These are phyloP conservation scores for Ailuropoda melanoleuca DNA, from an alignment of 2,113 vertebrate genomes.

Conservation along the genomic window DNA sequence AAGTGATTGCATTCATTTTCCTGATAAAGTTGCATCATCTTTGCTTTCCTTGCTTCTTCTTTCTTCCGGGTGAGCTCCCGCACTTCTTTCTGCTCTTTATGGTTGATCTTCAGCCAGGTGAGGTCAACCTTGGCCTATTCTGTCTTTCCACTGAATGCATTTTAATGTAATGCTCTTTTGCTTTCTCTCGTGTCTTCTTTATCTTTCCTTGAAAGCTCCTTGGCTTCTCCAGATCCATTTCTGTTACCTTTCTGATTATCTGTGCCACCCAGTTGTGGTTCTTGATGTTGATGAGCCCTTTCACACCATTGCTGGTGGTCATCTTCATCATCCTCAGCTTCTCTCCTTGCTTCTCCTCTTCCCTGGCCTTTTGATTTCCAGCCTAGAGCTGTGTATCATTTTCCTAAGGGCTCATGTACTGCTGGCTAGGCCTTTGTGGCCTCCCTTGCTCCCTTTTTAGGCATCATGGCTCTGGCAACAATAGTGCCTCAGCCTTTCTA, in stretches of 20 bases:
- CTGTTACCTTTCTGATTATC: constrained; percentile 93
- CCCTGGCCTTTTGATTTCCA: constrained; percentile 91
- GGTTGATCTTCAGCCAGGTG: constrained; percentile 92
- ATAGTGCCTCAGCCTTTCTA: neutral
- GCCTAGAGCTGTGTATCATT: constrained; percentile 94
- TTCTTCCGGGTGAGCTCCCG: constrained; percentile 93
- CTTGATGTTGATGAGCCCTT: constrained; percentile 94
- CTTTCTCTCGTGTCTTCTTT: constrained; percentile 94
- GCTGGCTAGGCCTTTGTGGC: constrained; percentile 92
- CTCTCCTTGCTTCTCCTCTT: constrained; percentile 84
- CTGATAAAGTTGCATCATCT: constrained; percentile 87
- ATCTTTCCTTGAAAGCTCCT: constrained; percentile 92
- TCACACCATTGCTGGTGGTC: constrained; percentile 89
- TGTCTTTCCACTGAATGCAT: constrained; percentile 94
- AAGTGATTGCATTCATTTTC: constrained; percentile 90
- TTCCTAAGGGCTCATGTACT: constrained; percentile 91
- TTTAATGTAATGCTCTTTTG: constrained; percentile 96
- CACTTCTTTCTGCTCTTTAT: constrained; percentile 88
- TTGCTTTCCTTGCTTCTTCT: constrained; percentile 93
- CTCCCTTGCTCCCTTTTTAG: constrained; percentile 88
- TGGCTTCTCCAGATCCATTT: constrained; percentile 91
- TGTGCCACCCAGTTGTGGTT: constrained; percentile 92
- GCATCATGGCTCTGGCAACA: neutral
- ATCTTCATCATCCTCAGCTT: constrained; percentile 90
- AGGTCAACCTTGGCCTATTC: constrained; percentile 95